Base-by-base conservation (phyloP, 2,113 vertebrate genomes). In the Poicephalus gulielmi region DNA sequence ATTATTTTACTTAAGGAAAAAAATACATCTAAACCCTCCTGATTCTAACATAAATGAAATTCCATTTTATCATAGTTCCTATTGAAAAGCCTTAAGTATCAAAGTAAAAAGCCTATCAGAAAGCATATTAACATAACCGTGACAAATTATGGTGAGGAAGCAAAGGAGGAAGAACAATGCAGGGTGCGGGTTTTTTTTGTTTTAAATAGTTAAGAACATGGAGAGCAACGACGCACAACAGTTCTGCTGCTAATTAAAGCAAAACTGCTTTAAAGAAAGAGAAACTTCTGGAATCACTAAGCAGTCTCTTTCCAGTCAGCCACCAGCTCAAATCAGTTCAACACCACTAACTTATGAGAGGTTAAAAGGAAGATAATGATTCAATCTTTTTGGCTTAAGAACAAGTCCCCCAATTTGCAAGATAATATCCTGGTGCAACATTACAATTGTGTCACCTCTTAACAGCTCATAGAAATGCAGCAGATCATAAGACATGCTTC, bases 331-430 rank as follows among this genome's bases (percentile, higher is more conserved):
- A 75, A 59, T 75, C 71, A 91, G 80, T 94, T 68, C 68, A 90
- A 70, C 53, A 49, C 19, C 52, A 70, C 33, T 81, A 74, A 88
- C 68, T 90, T 81, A 55, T n/a, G 60, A 92, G 73, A 73, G 60
- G 92, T 92, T 97, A 95, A 95, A 95, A 97, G 64, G 50, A 95
- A 96, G 17, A 28, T 39, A 88, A 95, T 95, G 83, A 96, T 91
- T 94, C 86, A 94, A 88, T 55, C 24, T 81, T 80, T 90, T 33
- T 94, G 95, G 80, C 80, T 91, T 35, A 93, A 50, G 83, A 77
- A 83, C 83, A 94, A 81, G 64, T 81, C 64, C 60, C 55, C 43
- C 80, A 90, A 3, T 86, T 84, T 70, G 55, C 74, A 89, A 89
- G 89, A 92, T 76, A 94, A 91, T 91, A 92, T 55, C 67, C 88